Percentiles rank a stretch among this genome's conserved stretches.
phyloP scores from a whole-genome alignment of 2,888 invertebrate genomes.

The Megalurothrips usitatus region DNA sequence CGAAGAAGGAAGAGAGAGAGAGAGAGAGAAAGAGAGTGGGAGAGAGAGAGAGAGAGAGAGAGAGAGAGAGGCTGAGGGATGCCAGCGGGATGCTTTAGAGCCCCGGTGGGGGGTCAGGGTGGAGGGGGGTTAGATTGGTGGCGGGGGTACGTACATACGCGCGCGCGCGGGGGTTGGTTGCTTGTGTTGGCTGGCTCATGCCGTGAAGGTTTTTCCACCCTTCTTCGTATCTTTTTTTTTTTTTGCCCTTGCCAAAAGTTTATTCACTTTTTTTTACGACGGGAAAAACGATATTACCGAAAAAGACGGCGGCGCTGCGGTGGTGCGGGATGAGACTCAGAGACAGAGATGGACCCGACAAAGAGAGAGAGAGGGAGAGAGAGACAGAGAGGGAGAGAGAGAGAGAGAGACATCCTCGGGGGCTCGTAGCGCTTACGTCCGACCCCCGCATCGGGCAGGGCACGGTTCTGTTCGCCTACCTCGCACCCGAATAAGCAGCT shows the following conservation, averaged over 20 bases:
- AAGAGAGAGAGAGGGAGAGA: too few relatives aligned
- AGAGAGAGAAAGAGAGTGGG: background rate
- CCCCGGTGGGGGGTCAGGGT: background rate
- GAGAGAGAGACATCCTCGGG: too few relatives aligned
- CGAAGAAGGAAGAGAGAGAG: background rate
- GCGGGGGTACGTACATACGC: too few relatives aligned
- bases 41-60: slow-evolving; percentile 1
- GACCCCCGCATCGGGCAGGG: too few relatives aligned
- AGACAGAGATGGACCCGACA: too few relatives aligned
- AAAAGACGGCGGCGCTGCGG: background rate
- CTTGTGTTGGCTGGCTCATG: background rate
- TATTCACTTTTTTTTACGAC: background rate
- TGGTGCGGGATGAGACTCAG: too few relatives aligned
- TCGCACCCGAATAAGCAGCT: too few relatives aligned
- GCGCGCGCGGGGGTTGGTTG: background rate
- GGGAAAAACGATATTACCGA: background rate
- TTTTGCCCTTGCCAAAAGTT: background rate
- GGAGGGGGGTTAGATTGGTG: too few relatives aligned
- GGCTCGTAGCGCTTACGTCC: too few relatives aligned
- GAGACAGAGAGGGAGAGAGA: too few relatives aligned
- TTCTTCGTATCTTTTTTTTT: too few relatives aligned
- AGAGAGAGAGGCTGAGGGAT: background rate
- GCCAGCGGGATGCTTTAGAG: background rate
- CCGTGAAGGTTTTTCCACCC: background rate
- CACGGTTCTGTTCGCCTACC: too few relatives aligned